Conservation (phyloP, 1,140 invertebrate genomes). For the Neuroterus valhalla region DNA sequence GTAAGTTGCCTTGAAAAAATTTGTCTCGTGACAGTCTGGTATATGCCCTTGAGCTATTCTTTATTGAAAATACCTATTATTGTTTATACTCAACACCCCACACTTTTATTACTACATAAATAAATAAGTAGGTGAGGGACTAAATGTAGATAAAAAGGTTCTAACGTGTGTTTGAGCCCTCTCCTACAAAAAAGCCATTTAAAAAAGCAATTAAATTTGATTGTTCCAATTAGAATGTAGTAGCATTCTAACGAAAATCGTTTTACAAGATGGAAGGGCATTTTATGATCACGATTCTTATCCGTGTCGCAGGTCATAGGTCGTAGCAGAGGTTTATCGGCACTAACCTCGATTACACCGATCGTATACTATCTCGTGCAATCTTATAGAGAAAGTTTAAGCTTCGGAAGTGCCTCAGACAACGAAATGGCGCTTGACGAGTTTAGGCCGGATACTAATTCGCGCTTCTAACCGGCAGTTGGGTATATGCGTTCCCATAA, state of each 20-base stretch:
- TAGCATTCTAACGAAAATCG: slow-evolving; percentile 19
- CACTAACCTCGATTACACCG: slow-evolving; percentile 24
- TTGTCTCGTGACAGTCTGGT: too few relatives aligned
- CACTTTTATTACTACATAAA: too few relatives aligned
- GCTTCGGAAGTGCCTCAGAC: slow-evolving; percentile 26
- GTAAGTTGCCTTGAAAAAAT: too few relatives aligned
- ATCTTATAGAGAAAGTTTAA: slow-evolving; percentile 27
- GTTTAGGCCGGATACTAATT: slow-evolving; percentile 29
- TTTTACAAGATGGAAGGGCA: slow-evolving; percentile 24
- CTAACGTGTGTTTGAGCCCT: too few relatives aligned
- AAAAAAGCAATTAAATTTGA: not conserved
- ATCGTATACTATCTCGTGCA: slow-evolving; percentile 25
- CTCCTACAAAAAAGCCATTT: too few relatives aligned
- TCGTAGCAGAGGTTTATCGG: slow-evolving; percentile 26
- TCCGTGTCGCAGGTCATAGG: slow-evolving; percentile 26
- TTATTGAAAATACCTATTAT: too few relatives aligned
- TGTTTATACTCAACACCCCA: too few relatives aligned
- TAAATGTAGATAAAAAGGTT: too few relatives aligned
- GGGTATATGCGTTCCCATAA: slow-evolving; percentile 16
- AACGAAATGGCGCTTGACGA: slow-evolving; percentile 24
- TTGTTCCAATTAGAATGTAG: not conserved
- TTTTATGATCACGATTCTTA: slow-evolving; percentile 22
- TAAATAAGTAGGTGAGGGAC: too few relatives aligned
- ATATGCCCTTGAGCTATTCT: too few relatives aligned
- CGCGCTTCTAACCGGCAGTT: slow-evolving; percentile 22